Evolutionary conservation across 2,888 invertebrate genomes (phyloP).

Genomic region (Nebria brevicollis): DNA sequence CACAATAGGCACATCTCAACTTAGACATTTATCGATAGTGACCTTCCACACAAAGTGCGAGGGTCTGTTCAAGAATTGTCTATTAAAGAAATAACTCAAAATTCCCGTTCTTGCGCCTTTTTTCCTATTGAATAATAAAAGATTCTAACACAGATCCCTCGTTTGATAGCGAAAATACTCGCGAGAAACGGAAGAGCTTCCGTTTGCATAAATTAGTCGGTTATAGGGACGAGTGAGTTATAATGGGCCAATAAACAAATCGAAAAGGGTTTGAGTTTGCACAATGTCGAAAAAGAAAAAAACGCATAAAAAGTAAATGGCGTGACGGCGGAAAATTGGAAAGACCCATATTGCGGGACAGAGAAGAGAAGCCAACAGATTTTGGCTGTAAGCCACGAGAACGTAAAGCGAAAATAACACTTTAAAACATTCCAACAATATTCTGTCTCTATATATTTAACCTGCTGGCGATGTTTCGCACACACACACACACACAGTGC

Average conservation of each 20-base stretch:
- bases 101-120: too few relatives aligned
- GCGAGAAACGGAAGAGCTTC: background rate
- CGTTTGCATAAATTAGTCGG: background rate
- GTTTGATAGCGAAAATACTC: too few relatives aligned
- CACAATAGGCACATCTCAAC: too few relatives aligned
- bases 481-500: background rate
- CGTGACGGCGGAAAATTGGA: conserved; percentile 6
- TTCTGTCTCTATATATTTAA: conserved; percentile 33
- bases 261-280: background rate
- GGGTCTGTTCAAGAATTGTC: too few relatives aligned
- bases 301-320: background rate
- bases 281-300: background rate
- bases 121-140: too few relatives aligned
- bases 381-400: conserved; percentile 3
- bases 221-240: background rate
- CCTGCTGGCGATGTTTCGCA: background rate
- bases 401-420: conserved; percentile 25
- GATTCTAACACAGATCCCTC: too few relatives aligned
- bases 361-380: conserved; percentile 22
- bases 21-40: too few relatives aligned
- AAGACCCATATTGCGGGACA: conserved; percentile 7
- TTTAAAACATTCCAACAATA: conserved; percentile 49
- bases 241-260: background rate
- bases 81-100: too few relatives aligned
- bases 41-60: too few relatives aligned